Conservation (phyloP, 2,888 invertebrate species). For the Tinea trinotella region DNA sequence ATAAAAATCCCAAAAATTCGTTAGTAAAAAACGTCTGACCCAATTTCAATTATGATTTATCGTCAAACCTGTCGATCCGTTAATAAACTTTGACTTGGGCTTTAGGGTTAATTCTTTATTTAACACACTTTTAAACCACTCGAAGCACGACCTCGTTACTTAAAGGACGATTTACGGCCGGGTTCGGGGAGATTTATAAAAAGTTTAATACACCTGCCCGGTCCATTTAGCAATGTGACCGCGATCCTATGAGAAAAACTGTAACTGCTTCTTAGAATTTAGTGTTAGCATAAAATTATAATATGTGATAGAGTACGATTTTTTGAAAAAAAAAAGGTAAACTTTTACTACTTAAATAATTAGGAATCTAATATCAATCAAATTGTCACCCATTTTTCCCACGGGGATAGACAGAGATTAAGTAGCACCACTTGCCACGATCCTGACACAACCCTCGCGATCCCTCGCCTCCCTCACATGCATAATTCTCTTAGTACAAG, state of each 20-base stretch:
- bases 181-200: slow-evolving; percentile 39
- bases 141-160: slow-evolving; percentile 55
- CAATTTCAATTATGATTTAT: slow-evolving; percentile 21
- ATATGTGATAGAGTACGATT: no score
- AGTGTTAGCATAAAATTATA: background rate
- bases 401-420: no score
- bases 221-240: slow-evolving; percentile 52
- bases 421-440: no score
- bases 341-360: no score
- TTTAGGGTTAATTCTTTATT: slow-evolving; percentile 20
- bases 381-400: no score
- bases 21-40: slow-evolving; percentile 5
- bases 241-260: slow-evolving; percentile 24
- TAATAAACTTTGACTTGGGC: slow-evolving; percentile 36
- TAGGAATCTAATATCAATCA: no score
- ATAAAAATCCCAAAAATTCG: background rate
- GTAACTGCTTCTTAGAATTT: slow-evolving; percentile 18
- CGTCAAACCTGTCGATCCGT: slow-evolving; percentile 27
- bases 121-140: slow-evolving; percentile 18
- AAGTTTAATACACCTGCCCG: slow-evolving; percentile 57
- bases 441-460: no score
- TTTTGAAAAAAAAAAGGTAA: no score
- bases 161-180: slow-evolving; percentile 53
- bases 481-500: no score
- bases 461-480: no score